These are phyloP conservation scores for Turdus rufiventris DNA, from an alignment of 2,113 vertebrate genomes.

Conservation along the genomic window DNA sequence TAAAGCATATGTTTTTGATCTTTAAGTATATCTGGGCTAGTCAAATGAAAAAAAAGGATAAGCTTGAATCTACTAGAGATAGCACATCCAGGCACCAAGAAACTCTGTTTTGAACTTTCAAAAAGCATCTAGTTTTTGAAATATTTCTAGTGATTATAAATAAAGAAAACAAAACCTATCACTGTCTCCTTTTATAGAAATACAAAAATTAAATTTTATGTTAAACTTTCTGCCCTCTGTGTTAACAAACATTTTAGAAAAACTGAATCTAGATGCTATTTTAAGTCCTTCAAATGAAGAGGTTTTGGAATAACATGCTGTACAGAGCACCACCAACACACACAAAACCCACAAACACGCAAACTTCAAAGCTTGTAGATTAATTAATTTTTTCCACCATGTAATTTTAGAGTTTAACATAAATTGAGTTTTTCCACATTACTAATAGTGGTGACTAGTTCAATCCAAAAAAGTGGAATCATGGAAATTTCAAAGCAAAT, in stretches of 20 bases:
- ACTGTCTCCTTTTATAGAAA: not conserved
- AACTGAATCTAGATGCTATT: not conserved
- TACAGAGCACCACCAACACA: not conserved
- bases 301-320: not conserved
- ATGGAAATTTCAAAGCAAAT: conserved; percentile 3
- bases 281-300: not conserved
- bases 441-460: not conserved
- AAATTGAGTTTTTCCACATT: conserved; percentile 12
- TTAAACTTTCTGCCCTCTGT: not conserved
- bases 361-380: conserved; percentile 11
- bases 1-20: conserved; percentile 83
- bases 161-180: not conserved
- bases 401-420: conserved; percentile 35
- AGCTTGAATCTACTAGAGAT: not conserved
- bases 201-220: not conserved
- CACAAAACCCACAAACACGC: not conserved
- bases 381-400: not conserved
- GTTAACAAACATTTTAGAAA: not conserved
- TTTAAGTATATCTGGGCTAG: conserved; percentile 56
- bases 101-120: not conserved
- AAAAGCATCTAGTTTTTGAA: not conserved
- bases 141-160: not conserved
- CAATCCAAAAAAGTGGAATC: not conserved
- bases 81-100: not conserved
- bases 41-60: conserved; percentile 33